Percentiles rank a stretch among this genome's conserved stretches.
These are phyloP conservation scores for Coilia nasus DNA, from an alignment of 2,797 vertebrate species.

Conservation along the genomic window DNA sequence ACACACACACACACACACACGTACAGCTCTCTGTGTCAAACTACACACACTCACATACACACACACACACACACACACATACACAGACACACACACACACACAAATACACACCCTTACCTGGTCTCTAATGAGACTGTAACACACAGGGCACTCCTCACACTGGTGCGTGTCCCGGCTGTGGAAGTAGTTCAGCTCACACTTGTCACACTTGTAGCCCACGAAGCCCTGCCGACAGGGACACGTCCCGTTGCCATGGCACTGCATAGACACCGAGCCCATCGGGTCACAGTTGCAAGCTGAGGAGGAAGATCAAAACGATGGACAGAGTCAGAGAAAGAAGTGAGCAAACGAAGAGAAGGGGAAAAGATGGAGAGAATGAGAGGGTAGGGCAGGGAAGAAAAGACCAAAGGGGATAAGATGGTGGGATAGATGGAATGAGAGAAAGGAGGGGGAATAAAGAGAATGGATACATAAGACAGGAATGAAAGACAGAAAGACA, in stretches of 20 bases:
- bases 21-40: background rate
- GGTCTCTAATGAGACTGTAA: slow-evolving; percentile 82
- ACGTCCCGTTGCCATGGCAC: slow-evolving; percentile 86
- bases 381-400: too few relatives aligned
- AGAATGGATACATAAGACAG: too few relatives aligned
- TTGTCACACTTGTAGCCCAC: slow-evolving; percentile 88
- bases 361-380: too few relatives aligned
- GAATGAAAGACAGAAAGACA: too few relatives aligned
- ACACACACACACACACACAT: background rate
- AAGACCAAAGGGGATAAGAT: too few relatives aligned
- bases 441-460: too few relatives aligned
- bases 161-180: slow-evolving; percentile 64
- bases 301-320: background rate
- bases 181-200: slow-evolving; percentile 88
- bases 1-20: slow-evolving; percentile 3
- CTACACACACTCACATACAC: background rate
- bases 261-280: slow-evolving; percentile 85
- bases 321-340: background rate
- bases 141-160: slow-evolving; percentile 89
- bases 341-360: too few relatives aligned
- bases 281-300: slow-evolving; percentile 91
- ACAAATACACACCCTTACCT: slow-evolving; percentile 70
- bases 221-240: slow-evolving; percentile 83
- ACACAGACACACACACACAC: slow-evolving; percentile 4
- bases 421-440: too few relatives aligned